These are phyloP conservation scores for Scopus umbretta DNA, from an alignment of 2,113 vertebrate genomes.

Conservation along the genomic window DNA sequence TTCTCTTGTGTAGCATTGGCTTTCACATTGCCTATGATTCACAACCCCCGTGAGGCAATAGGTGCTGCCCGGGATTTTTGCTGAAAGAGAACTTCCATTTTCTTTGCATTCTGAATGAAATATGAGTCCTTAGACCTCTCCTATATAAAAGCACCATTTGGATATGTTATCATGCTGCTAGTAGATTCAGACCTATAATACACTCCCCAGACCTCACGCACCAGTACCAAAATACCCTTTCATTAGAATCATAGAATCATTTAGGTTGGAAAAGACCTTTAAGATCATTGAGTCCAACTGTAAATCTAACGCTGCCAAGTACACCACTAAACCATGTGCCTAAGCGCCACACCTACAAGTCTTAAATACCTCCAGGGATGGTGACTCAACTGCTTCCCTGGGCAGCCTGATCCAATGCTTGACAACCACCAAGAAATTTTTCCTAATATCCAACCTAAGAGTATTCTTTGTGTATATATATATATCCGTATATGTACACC, in stretches of 20 bases:
- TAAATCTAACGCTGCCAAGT: neutral
- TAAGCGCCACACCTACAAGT: neutral
- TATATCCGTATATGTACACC: neutral
- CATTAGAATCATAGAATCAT: neutral
- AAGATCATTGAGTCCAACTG: neutral
- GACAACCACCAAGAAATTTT: neutral
- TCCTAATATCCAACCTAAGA: neutral
- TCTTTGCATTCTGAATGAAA: constrained; percentile 9
- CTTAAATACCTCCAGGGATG: neutral
- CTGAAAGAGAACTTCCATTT: constrained; percentile 1
- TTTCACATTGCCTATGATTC: constrained; percentile 22
- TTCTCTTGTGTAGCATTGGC: neutral
- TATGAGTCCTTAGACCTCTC: neutral
- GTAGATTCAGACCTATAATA: neutral
- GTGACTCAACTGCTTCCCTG: neutral
- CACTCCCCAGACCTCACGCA: neutral
- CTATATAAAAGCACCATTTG: neutral
- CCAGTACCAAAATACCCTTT: neutral
- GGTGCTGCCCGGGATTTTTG: neutral
- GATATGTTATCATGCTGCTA: neutral
- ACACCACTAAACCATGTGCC: neutral
- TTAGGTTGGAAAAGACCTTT: neutral
- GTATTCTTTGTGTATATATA: neutral
- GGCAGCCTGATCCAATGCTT: neutral
- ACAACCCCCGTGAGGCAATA: neutral